A percentile compares a stretch with the other conserved stretches of the same genome.
phyloP scores from a whole-genome alignment of 2,888 invertebrate genomes.

The Andrena hattorfiana region DNA sequence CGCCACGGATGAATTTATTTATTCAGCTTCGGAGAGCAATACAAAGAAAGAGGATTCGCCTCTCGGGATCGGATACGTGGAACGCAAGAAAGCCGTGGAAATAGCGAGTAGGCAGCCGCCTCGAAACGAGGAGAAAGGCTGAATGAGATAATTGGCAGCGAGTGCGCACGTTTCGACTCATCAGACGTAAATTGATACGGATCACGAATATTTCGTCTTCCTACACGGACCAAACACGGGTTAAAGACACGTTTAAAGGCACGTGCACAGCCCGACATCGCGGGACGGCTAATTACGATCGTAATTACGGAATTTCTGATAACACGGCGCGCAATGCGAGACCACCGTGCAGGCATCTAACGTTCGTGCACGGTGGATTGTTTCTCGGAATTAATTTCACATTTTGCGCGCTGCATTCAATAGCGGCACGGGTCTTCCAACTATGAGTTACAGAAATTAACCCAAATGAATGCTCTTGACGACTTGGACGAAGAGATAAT shows the following conservation, averaged over 20 bases:
- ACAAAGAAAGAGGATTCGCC: too few relatives aligned
- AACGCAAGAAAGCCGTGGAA: slow-evolving; percentile 19
- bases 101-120: slow-evolving; percentile 28
- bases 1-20: neutral
- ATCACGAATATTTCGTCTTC: slow-evolving; percentile 55
- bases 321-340: slow-evolving; percentile 15
- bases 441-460: neutral
- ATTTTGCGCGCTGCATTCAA: neutral
- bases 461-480: neutral
- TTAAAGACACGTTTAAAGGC: slow-evolving; percentile 31
- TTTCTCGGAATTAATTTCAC: neutral
- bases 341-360: neutral
- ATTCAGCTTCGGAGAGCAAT: too few relatives aligned
- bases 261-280: neutral
- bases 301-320: slow-evolving; percentile 53
- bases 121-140: slow-evolving; percentile 59
- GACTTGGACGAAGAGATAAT: neutral
- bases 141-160: slow-evolving; percentile 57
- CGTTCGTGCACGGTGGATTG: neutral
- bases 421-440: neutral
- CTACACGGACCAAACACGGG: slow-evolving; percentile 47
- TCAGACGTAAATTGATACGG: slow-evolving; percentile 64
- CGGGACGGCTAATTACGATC: slow-evolving; percentile 46
- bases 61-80: neutral
- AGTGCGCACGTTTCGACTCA: slow-evolving; percentile 38